Conservation (phyloP, 2,113 vertebrate species). For the Labrus mixtus region DNA sequence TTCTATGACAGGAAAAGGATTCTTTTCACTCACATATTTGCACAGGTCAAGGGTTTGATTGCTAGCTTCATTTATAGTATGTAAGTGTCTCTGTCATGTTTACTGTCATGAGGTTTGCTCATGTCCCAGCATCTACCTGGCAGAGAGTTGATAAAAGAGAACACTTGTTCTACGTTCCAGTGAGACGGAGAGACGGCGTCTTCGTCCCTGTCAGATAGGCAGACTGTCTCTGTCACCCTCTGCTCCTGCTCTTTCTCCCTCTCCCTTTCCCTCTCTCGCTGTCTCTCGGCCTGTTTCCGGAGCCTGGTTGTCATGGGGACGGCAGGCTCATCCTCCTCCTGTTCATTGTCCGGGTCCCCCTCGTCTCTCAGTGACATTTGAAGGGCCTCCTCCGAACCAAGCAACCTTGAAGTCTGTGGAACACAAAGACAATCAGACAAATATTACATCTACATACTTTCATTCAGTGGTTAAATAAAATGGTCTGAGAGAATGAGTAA, state of each 20-base stretch:
- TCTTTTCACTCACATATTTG: too few species aligned
- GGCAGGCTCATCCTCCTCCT: slow-evolving; percentile 83
- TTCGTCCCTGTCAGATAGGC: slow-evolving; percentile 79
- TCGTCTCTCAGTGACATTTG: slow-evolving; percentile 52
- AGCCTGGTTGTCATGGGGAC: slow-evolving; percentile 92
- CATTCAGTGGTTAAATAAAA: not conserved
- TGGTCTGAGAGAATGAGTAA: too few species aligned
- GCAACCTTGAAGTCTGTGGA: slow-evolving; percentile 85
- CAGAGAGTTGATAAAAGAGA: slow-evolving; percentile 90
- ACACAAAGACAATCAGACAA: not conserved
- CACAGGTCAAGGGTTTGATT: too few species aligned
- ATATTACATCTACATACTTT: not conserved
- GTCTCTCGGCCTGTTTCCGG: slow-evolving; percentile 86
- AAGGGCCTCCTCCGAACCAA: slow-evolving; percentile 84
- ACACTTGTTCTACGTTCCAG: slow-evolving; percentile 94
- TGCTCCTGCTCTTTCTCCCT: slow-evolving; percentile 81
- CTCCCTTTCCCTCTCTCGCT: slow-evolving; percentile 85
- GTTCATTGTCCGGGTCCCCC: slow-evolving; percentile 26
- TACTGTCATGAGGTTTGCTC: too few species aligned
- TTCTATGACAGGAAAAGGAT: too few species aligned
- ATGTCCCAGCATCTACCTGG: slow-evolving; percentile 83
- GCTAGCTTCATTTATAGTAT: too few species aligned
- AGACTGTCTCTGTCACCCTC: slow-evolving; percentile 80
- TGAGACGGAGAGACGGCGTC: slow-evolving; percentile 83
- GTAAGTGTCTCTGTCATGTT: too few species aligned